Conservation (phyloP, 2,888 invertebrate species). For the Caenorhabditis sp. region DNA sequence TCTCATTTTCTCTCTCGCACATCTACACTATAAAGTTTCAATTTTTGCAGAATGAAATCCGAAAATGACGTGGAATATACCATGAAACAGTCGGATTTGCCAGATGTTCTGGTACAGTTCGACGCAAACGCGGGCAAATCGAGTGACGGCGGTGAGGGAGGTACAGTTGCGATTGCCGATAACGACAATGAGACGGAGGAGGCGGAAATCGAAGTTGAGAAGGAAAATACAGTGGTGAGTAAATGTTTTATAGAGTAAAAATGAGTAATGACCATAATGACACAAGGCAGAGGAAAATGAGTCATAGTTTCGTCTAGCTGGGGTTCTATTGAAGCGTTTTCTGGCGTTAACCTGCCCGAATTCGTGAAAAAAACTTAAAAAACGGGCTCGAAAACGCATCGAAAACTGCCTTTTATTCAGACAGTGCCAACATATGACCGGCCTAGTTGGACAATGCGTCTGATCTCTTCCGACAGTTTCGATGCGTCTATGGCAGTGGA, state of each 20-base stretch:
- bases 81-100: conserved; percentile 14
- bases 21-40: background rate
- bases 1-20: background rate
- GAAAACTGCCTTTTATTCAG: no score
- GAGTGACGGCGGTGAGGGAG: background rate
- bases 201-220: conserved; percentile 23
- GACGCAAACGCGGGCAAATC: conserved; percentile 14
- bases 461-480: conserved; percentile 97
- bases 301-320: background rate
- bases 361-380: no score
- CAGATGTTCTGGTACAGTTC: background rate
- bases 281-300: no score
- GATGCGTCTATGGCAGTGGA: conserved; percentile 99
- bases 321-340: no score
- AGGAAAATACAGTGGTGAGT: conserved; percentile 23
- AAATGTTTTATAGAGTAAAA: no score
- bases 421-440: conserved; percentile 62
- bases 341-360: no score
- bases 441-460: conserved; percentile 88
- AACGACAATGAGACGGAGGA: background rate
- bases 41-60: conserved; percentile 20
- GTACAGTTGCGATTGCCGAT: background rate
- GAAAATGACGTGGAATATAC: conserved; percentile 25
- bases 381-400: no score
- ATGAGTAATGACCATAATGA: no score